Conservation (phyloP, 1,140 invertebrate genomes). For the Saxidomus purpurata region DNA sequence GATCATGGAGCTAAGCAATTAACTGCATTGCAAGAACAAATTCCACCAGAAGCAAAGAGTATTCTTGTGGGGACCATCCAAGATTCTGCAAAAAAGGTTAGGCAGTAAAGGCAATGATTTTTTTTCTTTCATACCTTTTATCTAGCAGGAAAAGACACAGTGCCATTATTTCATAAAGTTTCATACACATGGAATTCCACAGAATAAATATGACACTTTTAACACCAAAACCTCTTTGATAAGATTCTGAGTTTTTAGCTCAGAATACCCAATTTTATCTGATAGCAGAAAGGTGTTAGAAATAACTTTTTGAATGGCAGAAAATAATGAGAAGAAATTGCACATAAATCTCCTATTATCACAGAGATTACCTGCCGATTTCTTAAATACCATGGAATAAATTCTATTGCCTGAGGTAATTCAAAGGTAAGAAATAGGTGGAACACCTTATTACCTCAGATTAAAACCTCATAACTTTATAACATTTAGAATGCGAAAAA, state of each 20-base stretch:
- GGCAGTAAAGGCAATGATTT: neutral
- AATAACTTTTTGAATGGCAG: neutral
- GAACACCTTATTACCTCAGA: constrained; percentile 17
- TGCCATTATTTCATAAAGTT: neutral
- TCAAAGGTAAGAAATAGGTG: constrained; percentile 24
- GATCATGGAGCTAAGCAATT: too few species aligned
- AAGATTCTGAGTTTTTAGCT: neutral
- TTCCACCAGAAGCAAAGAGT: too few species aligned
- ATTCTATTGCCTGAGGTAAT: neutral
- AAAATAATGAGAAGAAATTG: neutral
- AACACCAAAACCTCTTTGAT: neutral
- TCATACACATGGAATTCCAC: neutral
- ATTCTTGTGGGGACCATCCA: neutral
- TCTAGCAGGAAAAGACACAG: too few species aligned
- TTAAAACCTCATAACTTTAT: constrained; percentile 47
- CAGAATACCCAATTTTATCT: neutral
- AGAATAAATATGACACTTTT: neutral
- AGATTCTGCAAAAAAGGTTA: neutral
- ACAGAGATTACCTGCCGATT: constrained; percentile 30
- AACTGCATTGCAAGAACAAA: too few species aligned
- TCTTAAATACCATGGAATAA: constrained; percentile 34
- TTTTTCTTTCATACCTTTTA: too few species aligned
- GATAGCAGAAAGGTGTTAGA: neutral
- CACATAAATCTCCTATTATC: constrained; percentile 29
- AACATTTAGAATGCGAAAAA: neutral